Percentiles rank a stretch among this genome's conserved stretches.
Evolutionary conservation across 2,888 invertebrate species (phyloP).

Genomic region (Polietes domitor): DNA sequence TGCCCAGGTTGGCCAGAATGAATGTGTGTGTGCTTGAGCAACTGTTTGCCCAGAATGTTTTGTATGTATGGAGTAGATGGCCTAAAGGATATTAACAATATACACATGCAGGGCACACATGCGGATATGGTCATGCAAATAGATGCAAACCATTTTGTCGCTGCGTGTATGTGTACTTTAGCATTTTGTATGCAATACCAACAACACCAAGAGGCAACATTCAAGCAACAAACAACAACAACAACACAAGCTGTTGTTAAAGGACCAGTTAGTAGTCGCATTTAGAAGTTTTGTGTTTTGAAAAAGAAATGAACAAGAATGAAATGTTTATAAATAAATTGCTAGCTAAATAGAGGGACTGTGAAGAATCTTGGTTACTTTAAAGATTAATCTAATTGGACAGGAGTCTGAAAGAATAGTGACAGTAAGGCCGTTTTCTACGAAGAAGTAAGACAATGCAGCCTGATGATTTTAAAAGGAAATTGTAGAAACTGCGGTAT

Average conservation of each 20-base stretch:
- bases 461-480: no score
- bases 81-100: constrained; percentile 63
- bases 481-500: no score
- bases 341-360: not conserved
- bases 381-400: no score
- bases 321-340: not conserved
- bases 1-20: not conserved
- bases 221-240: constrained; percentile 66
- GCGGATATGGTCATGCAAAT: constrained; percentile 32
- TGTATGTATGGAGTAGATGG: constrained; percentile 24
- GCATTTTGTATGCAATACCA: constrained; percentile 52
- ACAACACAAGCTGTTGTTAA: constrained; percentile 8
- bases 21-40: constrained; percentile 41
- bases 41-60: constrained; percentile 56
- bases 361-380: constrained; percentile 2
- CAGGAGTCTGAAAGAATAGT: no score
- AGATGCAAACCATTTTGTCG: constrained; percentile 33
- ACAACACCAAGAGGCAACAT: constrained; percentile 72
- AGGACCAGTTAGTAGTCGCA: not conserved
- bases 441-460: no score
- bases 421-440: no score
- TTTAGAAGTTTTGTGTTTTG: not conserved
- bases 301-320: constrained; percentile 2
- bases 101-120: constrained; percentile 65
- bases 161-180: constrained; percentile 38